Conservation (phyloP, 2,888 invertebrate species). For the Ptilodon capucinus region DNA sequence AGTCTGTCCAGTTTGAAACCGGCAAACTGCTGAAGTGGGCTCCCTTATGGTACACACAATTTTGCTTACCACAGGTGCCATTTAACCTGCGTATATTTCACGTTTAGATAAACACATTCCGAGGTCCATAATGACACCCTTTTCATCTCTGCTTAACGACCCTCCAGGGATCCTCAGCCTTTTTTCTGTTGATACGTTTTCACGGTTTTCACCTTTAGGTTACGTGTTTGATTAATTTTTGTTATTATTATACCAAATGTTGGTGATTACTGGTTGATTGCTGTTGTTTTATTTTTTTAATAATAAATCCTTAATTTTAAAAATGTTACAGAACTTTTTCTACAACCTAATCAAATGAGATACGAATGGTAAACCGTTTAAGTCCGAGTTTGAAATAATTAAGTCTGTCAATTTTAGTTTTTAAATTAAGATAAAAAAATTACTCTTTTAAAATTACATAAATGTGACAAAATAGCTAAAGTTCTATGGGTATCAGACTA, state of each 20-base stretch:
- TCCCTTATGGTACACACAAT: slow-evolving; percentile 24
- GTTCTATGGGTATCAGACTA: no score
- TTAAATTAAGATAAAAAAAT: no score
- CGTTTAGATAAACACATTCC: slow-evolving; percentile 46
- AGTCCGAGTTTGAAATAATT: no score
- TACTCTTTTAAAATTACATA: no score
- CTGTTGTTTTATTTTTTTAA: background rate
- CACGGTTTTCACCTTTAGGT: slow-evolving; percentile 20
- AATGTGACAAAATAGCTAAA: no score
- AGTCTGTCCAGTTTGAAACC: no score
- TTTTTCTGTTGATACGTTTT: slow-evolving; percentile 39
- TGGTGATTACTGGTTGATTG: background rate
- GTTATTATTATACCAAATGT: slow-evolving; percentile 32
- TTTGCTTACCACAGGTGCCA: slow-evolving; percentile 26
- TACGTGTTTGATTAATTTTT: slow-evolving; percentile 30
- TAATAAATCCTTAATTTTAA: background rate
- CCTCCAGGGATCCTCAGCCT: slow-evolving; percentile 34
- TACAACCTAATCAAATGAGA: no score
- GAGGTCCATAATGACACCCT: slow-evolving; percentile 42
- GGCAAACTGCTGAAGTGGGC: slow-evolving; percentile 13
- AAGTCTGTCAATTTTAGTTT: no score
- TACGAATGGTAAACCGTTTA: no score
- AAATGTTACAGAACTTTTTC: no score
- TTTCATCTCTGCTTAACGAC: slow-evolving; percentile 38
- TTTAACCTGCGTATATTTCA: slow-evolving; percentile 41